phyloP scores from a whole-genome alignment of 2,113 vertebrate species.

The Suncus etruscus region DNA sequence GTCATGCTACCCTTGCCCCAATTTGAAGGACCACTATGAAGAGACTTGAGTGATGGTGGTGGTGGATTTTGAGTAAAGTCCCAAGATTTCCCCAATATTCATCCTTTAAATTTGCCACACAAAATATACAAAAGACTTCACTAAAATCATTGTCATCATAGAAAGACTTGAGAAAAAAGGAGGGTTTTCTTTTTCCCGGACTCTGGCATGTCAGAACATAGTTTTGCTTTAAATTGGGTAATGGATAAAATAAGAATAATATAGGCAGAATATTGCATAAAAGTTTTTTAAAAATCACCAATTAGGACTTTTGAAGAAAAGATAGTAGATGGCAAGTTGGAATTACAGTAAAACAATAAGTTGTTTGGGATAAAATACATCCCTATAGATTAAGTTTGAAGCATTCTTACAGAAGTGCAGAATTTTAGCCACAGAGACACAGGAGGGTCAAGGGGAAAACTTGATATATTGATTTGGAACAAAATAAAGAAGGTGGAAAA shows the following conservation, averaged over 20 bases:
- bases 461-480: not conserved
- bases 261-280: not conserved
- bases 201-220: not conserved
- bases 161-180: not conserved
- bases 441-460: conserved; percentile 14
- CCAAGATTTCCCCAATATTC: not conserved
- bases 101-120: not conserved
- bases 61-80: too few species aligned
- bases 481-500: not conserved
- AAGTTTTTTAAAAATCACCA: not conserved
- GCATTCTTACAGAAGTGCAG: not conserved
- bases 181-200: not conserved
- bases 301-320: not conserved
- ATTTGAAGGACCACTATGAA: not conserved
- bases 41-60: not conserved
- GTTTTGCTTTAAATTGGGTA: conserved; percentile 23
- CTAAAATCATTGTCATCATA: not conserved
- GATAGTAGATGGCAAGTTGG: not conserved
- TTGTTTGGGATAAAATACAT: not conserved
- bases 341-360: not conserved
- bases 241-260: not conserved
- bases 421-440: not conserved
- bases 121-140: not conserved
- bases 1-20: not conserved
- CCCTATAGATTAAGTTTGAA: not conserved